phyloP scores from a whole-genome alignment of 2,888 invertebrate genomes.

The Napeogenes inachia region DNA sequence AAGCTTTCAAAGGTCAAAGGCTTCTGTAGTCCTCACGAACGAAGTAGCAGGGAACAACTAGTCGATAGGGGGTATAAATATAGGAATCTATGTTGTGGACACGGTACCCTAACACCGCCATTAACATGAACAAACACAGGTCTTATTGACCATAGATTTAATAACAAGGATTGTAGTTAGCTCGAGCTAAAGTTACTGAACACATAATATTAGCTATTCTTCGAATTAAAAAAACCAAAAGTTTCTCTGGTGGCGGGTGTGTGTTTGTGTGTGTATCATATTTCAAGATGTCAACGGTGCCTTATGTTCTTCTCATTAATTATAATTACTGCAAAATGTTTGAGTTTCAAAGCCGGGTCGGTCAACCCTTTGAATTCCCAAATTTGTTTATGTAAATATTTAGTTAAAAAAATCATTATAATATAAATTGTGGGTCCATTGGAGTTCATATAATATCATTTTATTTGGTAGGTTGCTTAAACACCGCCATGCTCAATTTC shows the following conservation, averaged over 20 bases:
- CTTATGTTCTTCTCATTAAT: conserved; percentile 62
- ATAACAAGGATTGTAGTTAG: not conserved
- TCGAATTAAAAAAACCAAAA: conserved; percentile 26
- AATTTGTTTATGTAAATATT: not conserved
- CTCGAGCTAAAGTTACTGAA: conserved; percentile 7
- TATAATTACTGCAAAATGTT: conserved; percentile 60
- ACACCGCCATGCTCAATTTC: conserved; percentile 29
- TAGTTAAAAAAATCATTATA: conserved; percentile 1
- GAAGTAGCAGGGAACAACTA: too few species aligned
- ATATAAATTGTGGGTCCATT: conserved; percentile 12
- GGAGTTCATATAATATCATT: conserved; percentile 22
- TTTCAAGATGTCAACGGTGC: conserved; percentile 58
- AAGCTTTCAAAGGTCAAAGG: too few species aligned
- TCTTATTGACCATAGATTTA: not conserved
- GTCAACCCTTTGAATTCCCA: conserved; percentile 21
- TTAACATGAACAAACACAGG: not conserved
- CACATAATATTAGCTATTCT: conserved; percentile 24
- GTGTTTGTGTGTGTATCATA: conserved; percentile 38
- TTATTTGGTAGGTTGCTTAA: conserved; percentile 20
- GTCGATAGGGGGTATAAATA: too few species aligned
- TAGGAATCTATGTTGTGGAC: too few species aligned
- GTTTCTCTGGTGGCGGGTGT: conserved; percentile 32
- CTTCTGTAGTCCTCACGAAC: too few species aligned
- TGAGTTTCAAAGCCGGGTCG: conserved; percentile 43
- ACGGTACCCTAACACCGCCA: not conserved